Evolutionary conservation across 2,797 vertebrate genomes (phyloP).

Genomic region (Enteromius radiatus): DNA sequence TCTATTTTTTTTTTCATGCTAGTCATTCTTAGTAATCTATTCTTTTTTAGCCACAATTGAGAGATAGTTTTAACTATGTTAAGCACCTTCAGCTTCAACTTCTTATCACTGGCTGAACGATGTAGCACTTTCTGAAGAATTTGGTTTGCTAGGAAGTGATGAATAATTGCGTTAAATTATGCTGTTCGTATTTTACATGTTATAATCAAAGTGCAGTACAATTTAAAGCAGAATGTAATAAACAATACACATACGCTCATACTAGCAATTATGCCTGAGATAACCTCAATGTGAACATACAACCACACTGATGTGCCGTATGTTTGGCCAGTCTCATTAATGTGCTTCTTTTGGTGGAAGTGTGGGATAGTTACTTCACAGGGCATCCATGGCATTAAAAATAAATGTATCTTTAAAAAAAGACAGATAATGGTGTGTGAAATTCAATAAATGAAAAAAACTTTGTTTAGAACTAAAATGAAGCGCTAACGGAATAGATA

Average conservation of each 20-base stretch:
- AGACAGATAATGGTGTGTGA: not conserved
- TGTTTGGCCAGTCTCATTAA: not conserved
- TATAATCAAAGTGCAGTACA: not conserved
- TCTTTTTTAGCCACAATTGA: slow-evolving; percentile 30
- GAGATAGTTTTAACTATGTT: not conserved
- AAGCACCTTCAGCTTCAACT: not conserved
- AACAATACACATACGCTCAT: not conserved
- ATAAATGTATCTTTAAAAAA: not conserved
- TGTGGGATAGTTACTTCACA: not conserved
- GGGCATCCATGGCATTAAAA: not conserved
- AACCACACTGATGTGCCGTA: not conserved
- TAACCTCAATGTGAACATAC: not conserved
- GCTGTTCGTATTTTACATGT: not conserved
- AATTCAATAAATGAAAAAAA: not conserved
- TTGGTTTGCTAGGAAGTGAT: slow-evolving; percentile 5
- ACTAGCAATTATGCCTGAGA: not conserved
- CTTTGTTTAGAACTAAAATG: too few species aligned
- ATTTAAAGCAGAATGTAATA: not conserved
- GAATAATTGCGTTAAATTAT: not conserved
- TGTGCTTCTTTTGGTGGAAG: not conserved
- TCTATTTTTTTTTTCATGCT: not conserved
- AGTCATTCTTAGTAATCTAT: slow-evolving; percentile 25
- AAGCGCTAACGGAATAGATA: not conserved
- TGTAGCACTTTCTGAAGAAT: not conserved
- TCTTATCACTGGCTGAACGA: not conserved